Evolutionary conservation across 92 coral and sea anemone genomes (phyloP), one percentile per base, ranked within the genome.

Genomic region (Phymanthus crucifer): DNA sequence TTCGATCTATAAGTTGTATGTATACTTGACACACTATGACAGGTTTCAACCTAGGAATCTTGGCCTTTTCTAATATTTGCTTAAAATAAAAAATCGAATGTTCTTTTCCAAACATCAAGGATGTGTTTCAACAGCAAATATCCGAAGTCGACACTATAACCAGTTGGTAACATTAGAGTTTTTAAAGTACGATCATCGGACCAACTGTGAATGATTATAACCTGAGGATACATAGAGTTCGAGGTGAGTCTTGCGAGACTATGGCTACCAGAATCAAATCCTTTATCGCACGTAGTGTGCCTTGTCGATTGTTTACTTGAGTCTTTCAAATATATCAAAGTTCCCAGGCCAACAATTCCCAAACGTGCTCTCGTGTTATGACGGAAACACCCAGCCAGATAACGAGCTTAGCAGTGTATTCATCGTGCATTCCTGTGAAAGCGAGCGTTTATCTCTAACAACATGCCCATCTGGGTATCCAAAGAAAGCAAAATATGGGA

Each of bases 361-460:
- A 61, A 79, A 66, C 74, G 83, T 70, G 83, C 68, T 21, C 75
- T 48, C 82, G 13, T 64, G 14, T 64, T 21, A 46, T 78, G 61
- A 67, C 75, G 76, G 83, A 79, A 79, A 79, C 83, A 79, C 83
- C 83, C 83, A 66, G 37, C 66, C 34, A 68, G 75, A 79, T 70
- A 79, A 79, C 75, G 69, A 27, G 65, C 48, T 43, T 38, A 23
- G 69, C 76, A 64, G 72, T 78, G 74, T 31, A 73, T 31, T 35
- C 66, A 54, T 29, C 57, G 40, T 67, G 72, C 83, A 79, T 79
- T 79, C 83, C 83, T 43, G 40, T 33, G 75, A 67, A 64, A 67
- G 75, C 38, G 83, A 67, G 75, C 75, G 82, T 35, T 64, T 66
- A 58, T 57, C 69, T 64, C 69, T 72, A 79, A 67, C 61, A 79